phyloP scores from a whole-genome alignment of 2,888 invertebrate species.

The Nemoura dubitans region DNA sequence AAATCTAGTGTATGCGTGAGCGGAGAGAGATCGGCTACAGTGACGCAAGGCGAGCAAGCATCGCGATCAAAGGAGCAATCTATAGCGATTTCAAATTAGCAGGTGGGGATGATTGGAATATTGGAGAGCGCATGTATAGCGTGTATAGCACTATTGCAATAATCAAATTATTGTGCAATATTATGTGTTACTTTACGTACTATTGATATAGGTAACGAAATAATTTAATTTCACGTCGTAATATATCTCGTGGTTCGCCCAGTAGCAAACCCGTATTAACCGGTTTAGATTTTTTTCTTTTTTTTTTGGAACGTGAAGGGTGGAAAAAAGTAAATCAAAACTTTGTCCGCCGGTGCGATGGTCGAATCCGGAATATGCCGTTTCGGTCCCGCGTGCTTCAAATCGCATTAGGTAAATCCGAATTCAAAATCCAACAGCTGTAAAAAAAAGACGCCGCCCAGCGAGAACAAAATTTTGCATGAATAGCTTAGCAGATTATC shows the following conservation, averaged over 20 bases:
- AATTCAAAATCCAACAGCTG: background rate
- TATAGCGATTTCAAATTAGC: background rate
- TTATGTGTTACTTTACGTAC: background rate
- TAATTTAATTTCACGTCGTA: background rate
- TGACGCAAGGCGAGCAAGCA: background rate
- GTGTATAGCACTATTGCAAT: background rate
- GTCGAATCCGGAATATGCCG: background rate
- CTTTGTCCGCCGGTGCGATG: background rate
- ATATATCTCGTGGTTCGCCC: background rate
- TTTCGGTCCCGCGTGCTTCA: background rate
- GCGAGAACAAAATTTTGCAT: background rate
- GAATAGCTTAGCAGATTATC: slow-evolving; percentile 3
- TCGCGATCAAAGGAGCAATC: background rate
- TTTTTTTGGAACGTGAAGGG: background rate
- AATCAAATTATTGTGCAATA: background rate
- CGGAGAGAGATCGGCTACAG: background rate
- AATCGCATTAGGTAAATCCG: slow-evolving; percentile 7
- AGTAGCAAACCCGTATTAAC: background rate
- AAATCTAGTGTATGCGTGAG: background rate
- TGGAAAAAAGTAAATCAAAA: background rate
- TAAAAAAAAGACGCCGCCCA: background rate
- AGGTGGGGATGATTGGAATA: background rate
- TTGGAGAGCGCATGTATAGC: background rate
- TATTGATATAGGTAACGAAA: background rate
- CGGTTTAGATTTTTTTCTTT: background rate